Conservation (phyloP, 2,888 invertebrate genomes). For the Harpagoxenus sublaevis region DNA sequence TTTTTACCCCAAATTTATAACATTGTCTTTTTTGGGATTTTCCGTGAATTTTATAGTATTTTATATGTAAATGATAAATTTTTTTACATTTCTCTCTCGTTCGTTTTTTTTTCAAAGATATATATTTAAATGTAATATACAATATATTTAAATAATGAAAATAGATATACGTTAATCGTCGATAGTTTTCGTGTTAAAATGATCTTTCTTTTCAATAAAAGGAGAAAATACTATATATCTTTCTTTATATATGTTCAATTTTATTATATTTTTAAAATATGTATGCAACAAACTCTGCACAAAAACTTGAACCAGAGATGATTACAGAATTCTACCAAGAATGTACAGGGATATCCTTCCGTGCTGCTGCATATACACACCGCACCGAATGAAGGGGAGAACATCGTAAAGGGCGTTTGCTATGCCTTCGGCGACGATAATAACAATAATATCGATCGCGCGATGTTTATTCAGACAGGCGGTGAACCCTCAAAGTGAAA, state of each 20-base stretch:
- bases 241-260: background rate
- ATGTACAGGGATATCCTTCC: constrained; percentile 5
- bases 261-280: background rate
- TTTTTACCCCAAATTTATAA: no score
- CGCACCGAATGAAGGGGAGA: background rate
- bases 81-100: no score
- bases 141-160: no score
- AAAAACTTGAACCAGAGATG: background rate
- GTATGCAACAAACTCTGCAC: background rate
- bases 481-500: background rate
- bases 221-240: background rate
- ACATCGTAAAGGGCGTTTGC: constrained; percentile 13
- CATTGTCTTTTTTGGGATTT: no score
- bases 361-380: background rate
- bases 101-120: no score
- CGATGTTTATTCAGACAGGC: constrained; percentile 43
- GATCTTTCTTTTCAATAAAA: background rate
- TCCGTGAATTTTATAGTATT: no score
- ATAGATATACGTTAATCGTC: no score
- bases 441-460: constrained; percentile 45
- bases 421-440: constrained; percentile 24
- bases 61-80: no score
- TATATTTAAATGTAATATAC: no score
- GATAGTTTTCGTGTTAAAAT: background rate
- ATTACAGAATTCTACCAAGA: background rate